phyloP scores from a whole-genome alignment of 2,797 vertebrate species.

The Alosa sapidissima region DNA sequence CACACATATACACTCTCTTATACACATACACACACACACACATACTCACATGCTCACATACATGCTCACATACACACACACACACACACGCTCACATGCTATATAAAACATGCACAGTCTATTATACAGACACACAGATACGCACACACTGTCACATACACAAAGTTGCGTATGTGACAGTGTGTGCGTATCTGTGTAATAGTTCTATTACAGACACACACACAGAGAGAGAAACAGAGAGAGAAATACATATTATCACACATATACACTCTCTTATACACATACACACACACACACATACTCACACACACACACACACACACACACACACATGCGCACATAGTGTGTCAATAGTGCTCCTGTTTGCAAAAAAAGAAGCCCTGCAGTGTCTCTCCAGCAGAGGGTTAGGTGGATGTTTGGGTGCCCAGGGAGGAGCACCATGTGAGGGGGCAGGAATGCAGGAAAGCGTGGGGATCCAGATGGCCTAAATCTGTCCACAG shows the following conservation, averaged over 20 bases:
- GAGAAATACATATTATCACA: background rate
- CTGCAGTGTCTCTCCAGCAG: constrained; percentile 30
- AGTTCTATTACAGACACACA: background rate
- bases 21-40: background rate
- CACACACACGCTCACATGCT: background rate
- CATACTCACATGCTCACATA: background rate
- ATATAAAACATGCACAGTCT: background rate
- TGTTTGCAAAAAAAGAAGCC: constrained; percentile 9
- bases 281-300: constrained; percentile 20
- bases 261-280: background rate
- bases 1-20: background rate
- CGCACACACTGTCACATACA: background rate
- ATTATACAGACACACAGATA: background rate
- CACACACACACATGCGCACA: constrained; percentile 24
- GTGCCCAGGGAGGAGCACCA: constrained; percentile 40
- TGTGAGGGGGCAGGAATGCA: constrained; percentile 33
- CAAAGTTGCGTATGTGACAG: no score
- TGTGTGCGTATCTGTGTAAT: no score
- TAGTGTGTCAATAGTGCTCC: background rate
- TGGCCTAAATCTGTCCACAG: constrained; percentile 55
- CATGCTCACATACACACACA: background rate
- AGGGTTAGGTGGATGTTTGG: constrained; percentile 31
- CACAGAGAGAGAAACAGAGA: background rate
- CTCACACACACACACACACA: constrained; percentile 23
- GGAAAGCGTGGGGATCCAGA: constrained; percentile 45